These are phyloP conservation scores for Pseudomyrmex sp. DNA, from an alignment of 1,140 invertebrate genomes.

Conservation along the genomic window DNA sequence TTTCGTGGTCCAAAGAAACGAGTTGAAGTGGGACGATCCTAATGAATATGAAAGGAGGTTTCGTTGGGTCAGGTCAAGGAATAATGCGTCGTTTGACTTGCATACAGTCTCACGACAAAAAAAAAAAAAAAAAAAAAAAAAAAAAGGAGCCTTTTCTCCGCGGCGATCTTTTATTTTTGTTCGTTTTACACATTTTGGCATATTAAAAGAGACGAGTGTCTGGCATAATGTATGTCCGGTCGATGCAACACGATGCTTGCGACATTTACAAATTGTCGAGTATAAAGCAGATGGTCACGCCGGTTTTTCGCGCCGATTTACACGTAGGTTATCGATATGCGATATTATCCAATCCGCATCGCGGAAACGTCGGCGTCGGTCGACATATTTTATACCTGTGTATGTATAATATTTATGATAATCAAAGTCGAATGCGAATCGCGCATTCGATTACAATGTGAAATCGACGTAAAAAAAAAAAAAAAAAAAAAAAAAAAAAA, in stretches of 20 bases:
- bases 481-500: not conserved
- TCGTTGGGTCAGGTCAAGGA: conserved; percentile 84
- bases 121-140: conserved; percentile 20
- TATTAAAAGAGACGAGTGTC: conserved; percentile 30
- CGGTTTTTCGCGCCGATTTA: not conserved
- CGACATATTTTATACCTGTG: not conserved
- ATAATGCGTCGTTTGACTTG: conserved; percentile 84
- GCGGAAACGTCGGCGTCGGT: not conserved
- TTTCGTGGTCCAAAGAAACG: conserved; percentile 55
- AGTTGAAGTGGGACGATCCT: conserved; percentile 58
- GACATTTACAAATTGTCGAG: conserved; percentile 4
- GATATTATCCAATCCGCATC: not conserved
- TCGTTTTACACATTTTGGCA: conserved; percentile 51
- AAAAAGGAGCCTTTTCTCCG: conserved; percentile 68
- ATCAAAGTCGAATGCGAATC: too few species aligned
- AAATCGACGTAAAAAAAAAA: not conserved
- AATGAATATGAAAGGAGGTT: conserved; percentile 84
- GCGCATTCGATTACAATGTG: not conserved
- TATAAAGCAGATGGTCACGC: not conserved
- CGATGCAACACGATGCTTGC: not conserved
- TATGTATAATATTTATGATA: conserved; percentile 17
- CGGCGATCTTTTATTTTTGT: conserved; percentile 59
- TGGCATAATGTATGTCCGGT: not conserved
- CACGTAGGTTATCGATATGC: not conserved
- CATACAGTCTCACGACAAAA: conserved; percentile 75